phyloP scores from a whole-genome alignment of 2,797 vertebrate genomes.

The Eospalax fontanierii region DNA sequence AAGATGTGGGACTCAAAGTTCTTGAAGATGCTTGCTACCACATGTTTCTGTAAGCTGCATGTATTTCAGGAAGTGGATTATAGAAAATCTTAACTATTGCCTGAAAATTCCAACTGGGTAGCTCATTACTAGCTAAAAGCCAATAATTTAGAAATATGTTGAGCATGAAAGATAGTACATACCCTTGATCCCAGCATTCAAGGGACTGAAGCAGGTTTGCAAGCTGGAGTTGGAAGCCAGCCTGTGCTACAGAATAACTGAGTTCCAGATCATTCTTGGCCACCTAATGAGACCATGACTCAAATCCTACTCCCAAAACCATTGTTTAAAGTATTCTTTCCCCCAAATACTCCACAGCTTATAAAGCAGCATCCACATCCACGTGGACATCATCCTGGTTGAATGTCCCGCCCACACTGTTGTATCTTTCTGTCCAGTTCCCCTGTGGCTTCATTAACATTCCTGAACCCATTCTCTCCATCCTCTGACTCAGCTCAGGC shows the following conservation, averaged over 20 bases:
- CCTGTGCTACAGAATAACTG: not conserved
- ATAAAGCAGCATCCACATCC: not conserved
- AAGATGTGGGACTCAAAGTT: not conserved
- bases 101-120: not conserved
- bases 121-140: not conserved
- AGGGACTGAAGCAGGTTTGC: not conserved
- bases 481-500: not conserved
- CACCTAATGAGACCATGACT: not conserved
- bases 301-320: not conserved
- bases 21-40: not conserved
- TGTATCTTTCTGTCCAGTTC: not conserved
- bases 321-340: not conserved
- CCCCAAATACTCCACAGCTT: not conserved
- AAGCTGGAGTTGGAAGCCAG: not conserved
- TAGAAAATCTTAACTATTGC: not conserved
- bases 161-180: not conserved
- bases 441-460: conserved; percentile 2
- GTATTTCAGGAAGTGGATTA: not conserved
- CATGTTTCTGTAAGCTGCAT: not conserved
- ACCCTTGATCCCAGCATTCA: not conserved
- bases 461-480: not conserved
- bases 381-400: not conserved
- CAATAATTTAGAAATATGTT: not conserved
- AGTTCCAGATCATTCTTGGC: not conserved
- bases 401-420: not conserved